These are phyloP conservation scores for Arenaria interpres DNA, from an alignment of 2,113 vertebrate species.

Conservation along the genomic window DNA sequence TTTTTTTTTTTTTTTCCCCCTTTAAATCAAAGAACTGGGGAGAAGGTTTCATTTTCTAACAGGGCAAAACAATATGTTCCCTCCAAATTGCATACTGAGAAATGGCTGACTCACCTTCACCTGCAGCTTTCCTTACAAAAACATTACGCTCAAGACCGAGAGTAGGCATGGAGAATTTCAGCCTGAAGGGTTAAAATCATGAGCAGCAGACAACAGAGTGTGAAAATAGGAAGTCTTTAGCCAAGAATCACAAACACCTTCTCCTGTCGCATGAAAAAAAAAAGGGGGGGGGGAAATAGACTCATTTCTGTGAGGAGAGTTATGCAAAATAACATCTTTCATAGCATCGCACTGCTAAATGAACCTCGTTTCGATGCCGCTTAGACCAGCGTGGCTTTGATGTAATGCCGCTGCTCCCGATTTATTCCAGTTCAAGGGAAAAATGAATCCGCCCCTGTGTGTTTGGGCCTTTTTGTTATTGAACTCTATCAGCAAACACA, in stretches of 20 bases:
- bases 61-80: not conserved
- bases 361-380: not conserved
- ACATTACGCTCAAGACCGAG: not conserved
- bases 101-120: not conserved
- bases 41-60: not conserved
- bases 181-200: not conserved
- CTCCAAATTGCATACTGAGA: not conserved
- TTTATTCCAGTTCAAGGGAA: constrained; percentile 10
- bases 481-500: constrained; percentile 30
- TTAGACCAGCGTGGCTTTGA: not conserved
- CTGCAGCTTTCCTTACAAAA: not conserved
- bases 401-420: not conserved
- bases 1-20: no score
- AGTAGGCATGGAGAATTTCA: not conserved
- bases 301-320: not conserved
- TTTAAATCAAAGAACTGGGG: not conserved
- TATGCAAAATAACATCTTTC: not conserved
- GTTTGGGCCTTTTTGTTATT: not conserved
- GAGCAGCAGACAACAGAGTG: not conserved
- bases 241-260: not conserved
- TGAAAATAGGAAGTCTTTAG: not conserved
- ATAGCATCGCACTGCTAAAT: not conserved
- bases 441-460: not conserved
- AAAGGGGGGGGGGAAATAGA: not conserved
- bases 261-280: not conserved